These are phyloP conservation scores for Chrosomus eos DNA, from an alignment of 2,797 vertebrate species.

Conservation along the genomic window DNA sequence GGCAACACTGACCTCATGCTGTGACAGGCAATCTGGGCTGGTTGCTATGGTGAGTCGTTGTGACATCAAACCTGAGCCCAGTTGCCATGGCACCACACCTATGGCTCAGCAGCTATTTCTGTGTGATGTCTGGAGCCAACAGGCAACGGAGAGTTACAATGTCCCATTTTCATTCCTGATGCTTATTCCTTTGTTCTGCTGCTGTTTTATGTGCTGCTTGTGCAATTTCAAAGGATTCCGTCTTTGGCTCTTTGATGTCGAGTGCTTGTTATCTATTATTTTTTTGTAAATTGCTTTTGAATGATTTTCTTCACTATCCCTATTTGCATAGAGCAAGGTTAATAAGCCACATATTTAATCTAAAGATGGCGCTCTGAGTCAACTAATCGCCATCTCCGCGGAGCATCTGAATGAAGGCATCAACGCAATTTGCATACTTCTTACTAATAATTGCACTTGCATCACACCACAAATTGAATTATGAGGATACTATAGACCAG, in stretches of 20 bases:
- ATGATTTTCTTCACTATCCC: neutral
- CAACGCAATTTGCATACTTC: conserved; percentile 19
- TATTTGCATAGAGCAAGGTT: neutral
- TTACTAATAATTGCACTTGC: conserved; percentile 1
- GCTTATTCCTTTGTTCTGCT: conserved; percentile 28
- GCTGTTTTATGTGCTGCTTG: conserved; percentile 8
- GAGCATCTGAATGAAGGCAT: conserved; percentile 3
- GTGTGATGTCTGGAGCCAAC: conserved; percentile 57
- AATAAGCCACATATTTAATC: conserved; percentile 25
- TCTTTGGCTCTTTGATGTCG: neutral
- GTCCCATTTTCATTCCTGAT: conserved; percentile 38
- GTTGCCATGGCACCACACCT: conserved; percentile 80
- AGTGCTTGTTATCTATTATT: neutral
- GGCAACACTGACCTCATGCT: conserved; percentile 68
- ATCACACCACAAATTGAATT: conserved; percentile 22
- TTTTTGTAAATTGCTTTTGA: neutral
- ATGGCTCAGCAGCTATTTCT: conserved; percentile 65
- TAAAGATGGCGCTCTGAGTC: conserved; percentile 54
- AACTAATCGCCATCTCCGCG: conserved; percentile 23
- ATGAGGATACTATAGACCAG: neutral
- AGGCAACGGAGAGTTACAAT: conserved; percentile 56
- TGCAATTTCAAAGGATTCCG: neutral
- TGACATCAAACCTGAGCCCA: conserved; percentile 78
- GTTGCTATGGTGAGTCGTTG: conserved; percentile 79
- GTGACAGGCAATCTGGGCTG: conserved; percentile 68